Conservation (phyloP, 2,888 invertebrate species). For the Incurvaria masculella region DNA sequence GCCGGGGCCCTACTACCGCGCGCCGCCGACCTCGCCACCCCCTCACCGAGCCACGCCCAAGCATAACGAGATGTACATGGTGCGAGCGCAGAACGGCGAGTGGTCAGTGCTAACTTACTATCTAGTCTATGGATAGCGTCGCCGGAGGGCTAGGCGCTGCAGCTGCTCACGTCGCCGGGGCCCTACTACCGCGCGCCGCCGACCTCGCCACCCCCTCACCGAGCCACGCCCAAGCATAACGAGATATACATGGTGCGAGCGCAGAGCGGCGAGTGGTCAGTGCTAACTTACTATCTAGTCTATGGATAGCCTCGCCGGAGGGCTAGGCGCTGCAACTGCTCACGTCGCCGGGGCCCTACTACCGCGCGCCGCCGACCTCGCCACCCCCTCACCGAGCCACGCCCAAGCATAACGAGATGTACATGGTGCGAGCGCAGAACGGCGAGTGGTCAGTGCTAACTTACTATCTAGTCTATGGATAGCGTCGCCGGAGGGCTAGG, state of each 20-base stretch:
- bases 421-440: too few relatives aligned
- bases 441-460: too few relatives aligned
- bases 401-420: too few relatives aligned
- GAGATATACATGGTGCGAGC: conserved; percentile 49
- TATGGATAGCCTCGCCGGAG: neutral
- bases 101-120: conserved; percentile 26
- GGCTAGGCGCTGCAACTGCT: neutral
- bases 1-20: conserved; percentile 40
- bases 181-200: conserved; percentile 45
- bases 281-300: conserved; percentile 1
- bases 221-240: conserved; percentile 23
- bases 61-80: conserved; percentile 36
- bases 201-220: conserved; percentile 39
- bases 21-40: conserved; percentile 42
- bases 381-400: neutral
- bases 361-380: neutral
- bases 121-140: conserved; percentile 36
- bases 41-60: conserved; percentile 31
- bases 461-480: too few relatives aligned
- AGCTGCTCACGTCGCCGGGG: conserved; percentile 36
- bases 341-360: neutral
- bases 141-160: conserved; percentile 38
- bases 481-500: neutral
- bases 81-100: conserved; percentile 48
- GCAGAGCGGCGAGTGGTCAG: conserved; percentile 46